Percentiles rank a stretch among this genome's conserved stretches.
Conservation (phyloP, 2,888 invertebrate genomes). For the Aricia artaxerxes region DNA sequence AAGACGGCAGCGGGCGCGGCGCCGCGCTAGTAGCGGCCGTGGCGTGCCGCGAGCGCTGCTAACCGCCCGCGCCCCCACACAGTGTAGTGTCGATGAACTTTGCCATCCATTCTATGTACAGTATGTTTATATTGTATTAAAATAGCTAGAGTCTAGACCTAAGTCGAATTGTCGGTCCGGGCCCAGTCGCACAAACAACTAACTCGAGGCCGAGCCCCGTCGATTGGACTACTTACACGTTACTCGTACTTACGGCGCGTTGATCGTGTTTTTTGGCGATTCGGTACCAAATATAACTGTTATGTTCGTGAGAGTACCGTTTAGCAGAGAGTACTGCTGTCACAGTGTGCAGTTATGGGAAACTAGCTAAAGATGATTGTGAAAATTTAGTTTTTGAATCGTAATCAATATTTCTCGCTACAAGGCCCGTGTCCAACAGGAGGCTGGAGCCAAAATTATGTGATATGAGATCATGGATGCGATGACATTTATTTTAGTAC, state of each 20-base stretch:
- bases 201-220: neutral
- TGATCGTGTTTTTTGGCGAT: slow-evolving; percentile 16
- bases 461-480: neutral
- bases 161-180: neutral
- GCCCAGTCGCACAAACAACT: neutral
- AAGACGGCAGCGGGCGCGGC: slow-evolving; percentile 98
- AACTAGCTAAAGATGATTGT: neutral
- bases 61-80: slow-evolving; percentile 39
- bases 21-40: slow-evolving; percentile 98
- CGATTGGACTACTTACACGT: slow-evolving; percentile 21
- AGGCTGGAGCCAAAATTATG: neutral
- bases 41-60: slow-evolving; percentile 82
- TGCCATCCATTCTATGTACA: slow-evolving; percentile 28
- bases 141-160: neutral
- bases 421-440: slow-evolving; percentile 12
- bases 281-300: slow-evolving; percentile 6
- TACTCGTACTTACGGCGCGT: slow-evolving; percentile 30
- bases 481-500: slow-evolving; percentile 31
- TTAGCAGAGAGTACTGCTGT: neutral
- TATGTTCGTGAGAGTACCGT: neutral
- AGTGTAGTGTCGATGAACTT: slow-evolving; percentile 23
- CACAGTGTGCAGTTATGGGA: neutral
- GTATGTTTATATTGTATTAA: slow-evolving; percentile 26
- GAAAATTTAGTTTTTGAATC: neutral
- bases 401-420: neutral